Conservation (phyloP, 2,797 vertebrate species). For the Tragopan temminckii region DNA sequence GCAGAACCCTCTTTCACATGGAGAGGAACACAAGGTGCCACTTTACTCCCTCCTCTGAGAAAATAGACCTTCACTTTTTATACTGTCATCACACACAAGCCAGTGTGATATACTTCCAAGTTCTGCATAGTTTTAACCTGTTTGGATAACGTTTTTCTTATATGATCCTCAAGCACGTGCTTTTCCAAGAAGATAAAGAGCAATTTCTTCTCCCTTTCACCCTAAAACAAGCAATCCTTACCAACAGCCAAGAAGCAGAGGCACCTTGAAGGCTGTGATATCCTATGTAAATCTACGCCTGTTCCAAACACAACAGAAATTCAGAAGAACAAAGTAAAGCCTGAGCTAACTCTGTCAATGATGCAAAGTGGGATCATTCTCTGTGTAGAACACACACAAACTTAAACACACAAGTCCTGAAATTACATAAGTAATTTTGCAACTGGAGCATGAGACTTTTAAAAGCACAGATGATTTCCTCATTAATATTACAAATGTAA, state of each 20-base stretch:
- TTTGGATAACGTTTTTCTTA: background rate
- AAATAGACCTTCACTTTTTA: background rate
- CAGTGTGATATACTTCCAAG: background rate
- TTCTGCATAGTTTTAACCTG: background rate
- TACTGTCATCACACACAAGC: background rate
- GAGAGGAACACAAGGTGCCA: background rate
- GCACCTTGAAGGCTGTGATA: background rate
- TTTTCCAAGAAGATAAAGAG: background rate
- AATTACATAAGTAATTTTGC: background rate
- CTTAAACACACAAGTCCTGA: background rate
- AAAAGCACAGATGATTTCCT: background rate
- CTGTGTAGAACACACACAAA: background rate
- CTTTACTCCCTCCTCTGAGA: background rate
- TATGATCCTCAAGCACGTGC: background rate
- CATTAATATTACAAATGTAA: background rate
- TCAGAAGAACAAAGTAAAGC: background rate
- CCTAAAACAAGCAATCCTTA: background rate
- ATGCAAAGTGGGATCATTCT: background rate
- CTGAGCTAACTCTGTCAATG: background rate
- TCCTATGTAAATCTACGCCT: background rate
- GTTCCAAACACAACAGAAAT: background rate
- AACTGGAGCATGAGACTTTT: background rate
- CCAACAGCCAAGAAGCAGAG: background rate
- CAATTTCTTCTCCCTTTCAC: background rate
- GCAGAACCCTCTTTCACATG: background rate